phyloP scores from a whole-genome alignment of 2,797 vertebrate genomes.

The Micrastur ruficollis region DNA sequence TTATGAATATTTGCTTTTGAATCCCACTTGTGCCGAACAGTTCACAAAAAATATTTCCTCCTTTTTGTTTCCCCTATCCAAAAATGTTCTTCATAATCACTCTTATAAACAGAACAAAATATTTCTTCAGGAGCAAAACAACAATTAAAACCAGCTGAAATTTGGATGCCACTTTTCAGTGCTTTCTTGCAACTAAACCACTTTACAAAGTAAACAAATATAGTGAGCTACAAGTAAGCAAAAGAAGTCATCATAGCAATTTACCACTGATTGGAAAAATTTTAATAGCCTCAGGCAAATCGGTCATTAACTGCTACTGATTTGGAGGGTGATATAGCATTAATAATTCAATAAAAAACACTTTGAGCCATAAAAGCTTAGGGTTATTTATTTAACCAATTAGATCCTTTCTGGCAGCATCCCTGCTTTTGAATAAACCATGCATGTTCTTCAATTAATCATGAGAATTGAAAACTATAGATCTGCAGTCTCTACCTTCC shows the following conservation, averaged over 20 bases:
- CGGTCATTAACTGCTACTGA: slow-evolving; percentile 58
- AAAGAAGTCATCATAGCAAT: slow-evolving; percentile 34
- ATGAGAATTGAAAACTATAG: slow-evolving; percentile 43
- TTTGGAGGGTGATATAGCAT: slow-evolving; percentile 29
- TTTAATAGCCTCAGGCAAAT: slow-evolving; percentile 56
- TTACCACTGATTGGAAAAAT: slow-evolving; percentile 47
- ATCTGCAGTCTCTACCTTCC: not conserved
- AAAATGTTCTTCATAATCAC: not conserved
- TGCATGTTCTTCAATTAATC: slow-evolving; percentile 58
- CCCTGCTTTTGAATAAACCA: slow-evolving; percentile 48
- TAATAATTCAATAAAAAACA: slow-evolving; percentile 67
- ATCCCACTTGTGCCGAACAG: not conserved
- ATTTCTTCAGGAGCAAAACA: not conserved
- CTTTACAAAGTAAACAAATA: slow-evolving; percentile 20
- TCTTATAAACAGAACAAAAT: not conserved
- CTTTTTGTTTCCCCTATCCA: not conserved
- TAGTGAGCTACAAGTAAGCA: not conserved
- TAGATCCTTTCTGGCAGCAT: slow-evolving; percentile 59
- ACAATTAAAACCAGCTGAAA: not conserved
- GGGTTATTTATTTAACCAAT: slow-evolving; percentile 74
- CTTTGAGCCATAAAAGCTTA: slow-evolving; percentile 46
- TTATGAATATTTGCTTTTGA: not conserved
- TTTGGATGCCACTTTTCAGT: not conserved
- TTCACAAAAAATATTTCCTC: not conserved
- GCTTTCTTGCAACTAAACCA: not conserved